Conservation (phyloP, 1,140 invertebrate species). For the Eciton burchellii region DNA sequence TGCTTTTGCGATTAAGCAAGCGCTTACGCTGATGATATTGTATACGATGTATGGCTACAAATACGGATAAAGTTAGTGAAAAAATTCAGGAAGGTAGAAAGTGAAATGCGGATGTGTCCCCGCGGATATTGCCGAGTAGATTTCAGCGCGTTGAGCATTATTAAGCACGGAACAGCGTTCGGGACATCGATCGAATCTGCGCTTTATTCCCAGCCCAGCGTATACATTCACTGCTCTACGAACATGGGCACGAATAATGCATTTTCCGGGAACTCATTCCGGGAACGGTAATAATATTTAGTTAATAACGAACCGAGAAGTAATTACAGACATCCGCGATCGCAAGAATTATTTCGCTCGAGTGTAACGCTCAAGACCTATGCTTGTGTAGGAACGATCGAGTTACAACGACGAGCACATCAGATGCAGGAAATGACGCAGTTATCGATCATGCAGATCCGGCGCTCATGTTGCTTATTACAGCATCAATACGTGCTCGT, state of each 20-base stretch:
- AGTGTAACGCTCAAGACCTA: not conserved
- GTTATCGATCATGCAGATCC: not conserved
- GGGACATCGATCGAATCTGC: not conserved
- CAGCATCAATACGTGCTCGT: conserved; percentile 1
- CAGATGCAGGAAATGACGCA: conserved; percentile 6
- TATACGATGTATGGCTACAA: not conserved
- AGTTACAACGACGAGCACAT: not conserved
- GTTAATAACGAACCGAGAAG: not conserved
- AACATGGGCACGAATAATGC: not conserved
- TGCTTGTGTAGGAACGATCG: not conserved
- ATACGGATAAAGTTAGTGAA: not conserved
- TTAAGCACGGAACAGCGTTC: not conserved
- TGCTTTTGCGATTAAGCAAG: not conserved
- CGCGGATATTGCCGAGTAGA: not conserved
- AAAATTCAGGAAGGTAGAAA: not conserved
- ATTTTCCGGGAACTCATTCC: no score
- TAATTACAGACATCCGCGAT: not conserved
- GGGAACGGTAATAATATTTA: no score
- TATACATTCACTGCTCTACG: not conserved
- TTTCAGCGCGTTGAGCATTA: not conserved
- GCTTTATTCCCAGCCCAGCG: no score
- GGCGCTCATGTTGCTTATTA: conserved; percentile 4
- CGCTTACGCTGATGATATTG: not conserved
- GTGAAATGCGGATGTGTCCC: not conserved
- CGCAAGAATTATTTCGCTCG: not conserved